A percentile compares a stretch with the other conserved stretches of the same genome.
Evolutionary conservation across 1,140 invertebrate species (phyloP).

Genomic region (Drosophila nebulosa): DNA sequence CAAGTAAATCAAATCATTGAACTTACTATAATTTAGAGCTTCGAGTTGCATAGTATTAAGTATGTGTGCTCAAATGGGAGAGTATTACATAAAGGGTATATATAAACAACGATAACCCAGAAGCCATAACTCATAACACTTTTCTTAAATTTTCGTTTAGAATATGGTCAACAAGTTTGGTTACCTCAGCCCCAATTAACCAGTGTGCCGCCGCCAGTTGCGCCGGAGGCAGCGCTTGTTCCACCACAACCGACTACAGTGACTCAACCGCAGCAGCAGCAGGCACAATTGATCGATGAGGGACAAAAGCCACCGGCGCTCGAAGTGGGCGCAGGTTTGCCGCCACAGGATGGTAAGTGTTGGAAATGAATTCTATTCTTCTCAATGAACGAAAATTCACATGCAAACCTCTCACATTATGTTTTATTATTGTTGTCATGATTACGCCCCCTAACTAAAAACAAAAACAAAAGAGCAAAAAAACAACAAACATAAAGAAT

Average conservation of each 20-base stretch:
- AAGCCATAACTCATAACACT: not conserved
- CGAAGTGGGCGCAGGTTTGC: constrained; percentile 67
- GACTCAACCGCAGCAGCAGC: constrained; percentile 8
- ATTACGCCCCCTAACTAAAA: constrained; percentile 49
- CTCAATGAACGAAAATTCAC: constrained; percentile 64
- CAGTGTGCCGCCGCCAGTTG: constrained; percentile 27
- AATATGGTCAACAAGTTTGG: constrained; percentile 71
- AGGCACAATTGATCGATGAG: constrained; percentile 25
- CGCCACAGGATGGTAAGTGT: constrained; percentile 66
- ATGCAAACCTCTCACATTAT: constrained; percentile 77
- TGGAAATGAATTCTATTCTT: constrained; percentile 60
- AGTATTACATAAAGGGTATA: too few relatives aligned
- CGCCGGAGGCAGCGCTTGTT: constrained; percentile 17
- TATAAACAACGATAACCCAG: too few relatives aligned
- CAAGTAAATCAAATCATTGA: too few relatives aligned
- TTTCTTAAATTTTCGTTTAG: constrained; percentile 3
- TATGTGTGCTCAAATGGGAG: too few relatives aligned
- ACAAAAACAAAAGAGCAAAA: constrained; percentile 2
- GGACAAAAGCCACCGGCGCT: constrained; percentile 47
- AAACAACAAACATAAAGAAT: constrained; percentile 9
- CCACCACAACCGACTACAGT: not conserved
- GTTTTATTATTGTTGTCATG: constrained; percentile 76
- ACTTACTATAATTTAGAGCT: too few relatives aligned
- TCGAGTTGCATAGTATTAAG: too few relatives aligned
- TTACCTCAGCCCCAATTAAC: constrained; percentile 38